These are phyloP conservation scores for Carposina sasakii DNA, from an alignment of 1,140 invertebrate genomes.

Conservation along the genomic window DNA sequence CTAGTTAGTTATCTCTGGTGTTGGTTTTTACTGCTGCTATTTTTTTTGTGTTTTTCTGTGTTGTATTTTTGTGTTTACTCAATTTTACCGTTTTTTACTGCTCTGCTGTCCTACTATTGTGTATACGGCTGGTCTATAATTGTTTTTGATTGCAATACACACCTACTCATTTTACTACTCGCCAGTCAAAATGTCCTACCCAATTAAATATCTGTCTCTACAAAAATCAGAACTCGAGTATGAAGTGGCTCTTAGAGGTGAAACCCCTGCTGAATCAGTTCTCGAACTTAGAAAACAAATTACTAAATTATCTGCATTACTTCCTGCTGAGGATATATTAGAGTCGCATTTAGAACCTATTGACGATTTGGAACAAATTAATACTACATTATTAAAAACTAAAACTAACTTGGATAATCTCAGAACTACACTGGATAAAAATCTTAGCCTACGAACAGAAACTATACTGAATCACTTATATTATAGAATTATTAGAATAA, in stretches of 20 bases:
- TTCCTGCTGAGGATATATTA: conserved; percentile 27
- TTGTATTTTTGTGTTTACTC: too few species aligned
- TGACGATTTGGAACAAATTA: conserved; percentile 17
- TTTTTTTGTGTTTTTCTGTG: too few species aligned
- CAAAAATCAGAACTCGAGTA: conserved; percentile 29
- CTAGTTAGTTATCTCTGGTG: too few species aligned
- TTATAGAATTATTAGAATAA: conserved; percentile 23
- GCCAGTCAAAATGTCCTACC: not conserved
- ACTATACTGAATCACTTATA: conserved; percentile 27
- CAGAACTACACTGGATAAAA: conserved; percentile 18
- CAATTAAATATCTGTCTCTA: conserved; percentile 25
- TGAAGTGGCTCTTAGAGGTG: conserved; percentile 25
- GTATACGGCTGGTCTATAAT: too few species aligned
- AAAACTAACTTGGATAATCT: conserved; percentile 5
- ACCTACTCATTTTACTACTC: not conserved
- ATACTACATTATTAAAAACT: conserved; percentile 9
- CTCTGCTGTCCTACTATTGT: too few species aligned
- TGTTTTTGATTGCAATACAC: not conserved
- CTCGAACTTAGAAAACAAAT: conserved; percentile 28
- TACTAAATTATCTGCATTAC: conserved; percentile 11
- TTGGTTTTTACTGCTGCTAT: too few species aligned
- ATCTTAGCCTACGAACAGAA: conserved; percentile 12
- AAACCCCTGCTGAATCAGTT: conserved; percentile 20
- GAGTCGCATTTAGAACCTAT: conserved; percentile 15
- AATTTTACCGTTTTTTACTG: too few species aligned